Base-by-base conservation (phyloP, 2,797 vertebrate genomes). In the Vespertilio murinus region DNA sequence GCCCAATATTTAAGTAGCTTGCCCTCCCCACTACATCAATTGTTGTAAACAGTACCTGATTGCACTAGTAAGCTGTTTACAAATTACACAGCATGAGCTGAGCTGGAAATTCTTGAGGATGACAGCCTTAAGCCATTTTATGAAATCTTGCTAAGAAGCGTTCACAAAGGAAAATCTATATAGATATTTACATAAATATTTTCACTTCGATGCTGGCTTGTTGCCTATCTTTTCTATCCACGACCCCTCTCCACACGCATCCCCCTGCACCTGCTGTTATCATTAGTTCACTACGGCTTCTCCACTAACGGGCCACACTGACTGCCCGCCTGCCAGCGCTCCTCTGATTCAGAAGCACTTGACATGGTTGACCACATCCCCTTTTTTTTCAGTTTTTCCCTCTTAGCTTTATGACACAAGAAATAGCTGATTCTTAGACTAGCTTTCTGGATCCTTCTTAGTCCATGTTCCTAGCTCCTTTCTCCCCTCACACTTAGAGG, bases 211-310 rank as follows among this genome's bases (percentile, higher is more conserved):
- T 77, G 35, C 8, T 69, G 0, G 69, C 38, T 70, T 87, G 13
- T 11, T 4, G 1, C 17, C 4, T n/a, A 3, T 25, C 2, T 75
- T 80, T 49, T 59, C 9, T 45, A 12, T 16, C 14, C 17, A 20
- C 2, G 54, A n/a, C 0, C 6, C 22, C 7, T 14, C 45, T 54
- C 1, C 11, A 6, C 16, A 30, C 6, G 12, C 2, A 0, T 23
- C 25, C 6, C 11, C 2, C 2, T 56, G 1, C 3, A 33, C 8
- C 1, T 14, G 47, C 2, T 8, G 0, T 45, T 33, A 12, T 3
- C 8, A n/a, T 33, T 45, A 16, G 17, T 56, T 38, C 3, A 49
- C 18, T 56, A 8, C 2, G 42, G 33, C 5, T 38, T 75, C 40
- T 22, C 10, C 20, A 10, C 7, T 78, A 38, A 78, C 54, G 2